Evolutionary conservation across 37 sponge, comb jelly and placozoan species (phyloP).

Genomic region (Cladorhizidae sp.): DNA sequence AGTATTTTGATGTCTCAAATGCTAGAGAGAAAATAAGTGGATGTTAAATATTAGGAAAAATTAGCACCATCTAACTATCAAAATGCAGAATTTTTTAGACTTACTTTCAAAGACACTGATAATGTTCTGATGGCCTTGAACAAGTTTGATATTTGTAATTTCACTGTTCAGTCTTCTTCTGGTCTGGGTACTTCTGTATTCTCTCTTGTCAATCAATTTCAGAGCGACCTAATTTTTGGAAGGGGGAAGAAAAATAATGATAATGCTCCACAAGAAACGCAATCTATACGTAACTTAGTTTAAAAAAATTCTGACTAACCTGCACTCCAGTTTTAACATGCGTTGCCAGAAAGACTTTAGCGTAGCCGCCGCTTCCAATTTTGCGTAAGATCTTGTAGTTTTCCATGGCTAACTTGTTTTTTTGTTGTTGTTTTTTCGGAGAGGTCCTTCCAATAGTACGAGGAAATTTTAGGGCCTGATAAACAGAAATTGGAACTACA

Average conservation of each 20-base stretch:
- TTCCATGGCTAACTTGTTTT: slow-evolving; percentile 61
- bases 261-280: no score
- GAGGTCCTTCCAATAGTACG: no score
- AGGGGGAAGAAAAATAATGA: no score
- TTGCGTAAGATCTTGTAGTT: slow-evolving; percentile 35
- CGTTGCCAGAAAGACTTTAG: slow-evolving; percentile 48
- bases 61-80: not conserved
- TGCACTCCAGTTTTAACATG: slow-evolving; percentile 30
- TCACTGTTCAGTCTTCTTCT: slow-evolving; percentile 20
- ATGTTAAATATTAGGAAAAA: no score
- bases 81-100: not conserved
- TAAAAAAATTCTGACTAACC: not conserved
- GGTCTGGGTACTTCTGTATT: not conserved
- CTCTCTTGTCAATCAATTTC: slow-evolving; percentile 41
- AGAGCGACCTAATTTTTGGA: slow-evolving; percentile 48
- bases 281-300: no score
- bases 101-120: slow-evolving; percentile 39
- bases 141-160: slow-evolving; percentile 43
- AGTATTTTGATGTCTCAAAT: slow-evolving; percentile 45
- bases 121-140: slow-evolving; percentile 28
- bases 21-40: slow-evolving; percentile 11
- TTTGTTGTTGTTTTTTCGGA: no score
- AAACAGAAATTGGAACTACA: no score
- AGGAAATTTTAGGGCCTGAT: no score
- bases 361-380: slow-evolving; percentile 60